phyloP scores from a whole-genome alignment of 2,888 invertebrate genomes.

The Stenichneumon culpator region DNA sequence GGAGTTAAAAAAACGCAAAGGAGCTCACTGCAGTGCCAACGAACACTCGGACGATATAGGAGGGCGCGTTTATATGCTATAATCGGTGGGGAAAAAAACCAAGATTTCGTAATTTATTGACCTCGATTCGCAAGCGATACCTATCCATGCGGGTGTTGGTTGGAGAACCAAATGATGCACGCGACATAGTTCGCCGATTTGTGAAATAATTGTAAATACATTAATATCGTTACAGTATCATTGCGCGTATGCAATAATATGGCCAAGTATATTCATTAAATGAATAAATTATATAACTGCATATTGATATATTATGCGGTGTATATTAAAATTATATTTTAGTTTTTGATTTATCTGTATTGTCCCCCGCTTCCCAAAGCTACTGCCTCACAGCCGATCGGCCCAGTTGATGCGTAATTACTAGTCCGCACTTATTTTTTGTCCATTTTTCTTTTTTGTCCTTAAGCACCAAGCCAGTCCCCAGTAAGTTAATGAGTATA shows the following conservation, averaged over 20 bases:
- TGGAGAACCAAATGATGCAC: constrained; percentile 30
- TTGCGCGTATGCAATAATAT: constrained; percentile 59
- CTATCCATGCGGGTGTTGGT: constrained; percentile 29
- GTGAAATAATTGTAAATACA: constrained; percentile 48
- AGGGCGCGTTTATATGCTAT: neutral
- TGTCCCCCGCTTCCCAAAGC: no score
- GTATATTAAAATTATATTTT: no score
- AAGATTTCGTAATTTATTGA: constrained; percentile 44
- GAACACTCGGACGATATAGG: neutral
- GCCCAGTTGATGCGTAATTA: no score
- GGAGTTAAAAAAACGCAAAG: neutral
- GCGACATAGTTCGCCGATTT: constrained; percentile 5
- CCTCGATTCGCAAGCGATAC: constrained; percentile 38
- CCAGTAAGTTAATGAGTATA: no score
- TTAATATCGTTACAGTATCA: constrained; percentile 48
- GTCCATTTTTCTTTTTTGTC: no score
- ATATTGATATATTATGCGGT: neutral
- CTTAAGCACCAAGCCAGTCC: no score
- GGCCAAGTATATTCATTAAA: constrained; percentile 71
- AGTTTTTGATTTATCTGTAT: no score
- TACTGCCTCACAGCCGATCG: no score
- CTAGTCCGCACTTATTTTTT: no score
- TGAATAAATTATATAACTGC: constrained; percentile 70
- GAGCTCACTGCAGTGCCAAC: constrained; percentile 17
- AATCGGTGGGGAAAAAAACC: constrained; percentile 35